Evolutionary conservation across 2,113 vertebrate genomes (phyloP).

Genomic region (Trogon surrucura): DNA sequence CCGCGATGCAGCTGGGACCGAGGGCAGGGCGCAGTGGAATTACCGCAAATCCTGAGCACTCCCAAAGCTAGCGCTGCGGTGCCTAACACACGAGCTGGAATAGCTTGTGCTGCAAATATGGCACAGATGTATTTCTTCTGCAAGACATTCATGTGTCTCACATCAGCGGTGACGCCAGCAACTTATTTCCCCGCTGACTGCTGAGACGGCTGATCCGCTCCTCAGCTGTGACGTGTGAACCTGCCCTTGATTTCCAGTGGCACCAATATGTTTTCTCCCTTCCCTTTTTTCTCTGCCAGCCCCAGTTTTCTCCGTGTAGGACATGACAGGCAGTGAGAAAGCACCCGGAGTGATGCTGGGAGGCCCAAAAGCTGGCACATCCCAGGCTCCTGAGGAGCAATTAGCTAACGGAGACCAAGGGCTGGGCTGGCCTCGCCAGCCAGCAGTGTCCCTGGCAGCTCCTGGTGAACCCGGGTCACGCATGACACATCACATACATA

Average conservation of each 20-base stretch:
- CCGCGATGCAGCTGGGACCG: rapidly evolving
- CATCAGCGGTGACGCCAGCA: slow-evolving; percentile 50
- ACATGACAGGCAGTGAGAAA: neutral
- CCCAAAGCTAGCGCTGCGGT: neutral
- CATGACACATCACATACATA: neutral
- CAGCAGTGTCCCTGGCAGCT: neutral
- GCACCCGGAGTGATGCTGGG: neutral
- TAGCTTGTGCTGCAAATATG: neutral
- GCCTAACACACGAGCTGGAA: neutral
- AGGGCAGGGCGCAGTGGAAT: neutral
- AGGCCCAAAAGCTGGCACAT: neutral
- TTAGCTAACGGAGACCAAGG: neutral
- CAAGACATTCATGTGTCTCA: slow-evolving; percentile 8
- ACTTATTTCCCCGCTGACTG: slow-evolving; percentile 56
- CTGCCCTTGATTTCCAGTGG: neutral
- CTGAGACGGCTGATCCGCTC: slow-evolving; percentile 9
- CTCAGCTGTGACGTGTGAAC: neutral
- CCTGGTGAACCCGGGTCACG: neutral
- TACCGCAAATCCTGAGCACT: neutral
- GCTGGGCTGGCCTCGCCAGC: neutral
- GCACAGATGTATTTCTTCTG: neutral
- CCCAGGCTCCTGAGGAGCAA: neutral
- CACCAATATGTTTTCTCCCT: neutral
- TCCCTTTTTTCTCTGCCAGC: neutral
- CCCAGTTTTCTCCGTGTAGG: neutral